phyloP scores from a whole-genome alignment of 2,797 vertebrate species.

The Simalia tracyae region DNA sequence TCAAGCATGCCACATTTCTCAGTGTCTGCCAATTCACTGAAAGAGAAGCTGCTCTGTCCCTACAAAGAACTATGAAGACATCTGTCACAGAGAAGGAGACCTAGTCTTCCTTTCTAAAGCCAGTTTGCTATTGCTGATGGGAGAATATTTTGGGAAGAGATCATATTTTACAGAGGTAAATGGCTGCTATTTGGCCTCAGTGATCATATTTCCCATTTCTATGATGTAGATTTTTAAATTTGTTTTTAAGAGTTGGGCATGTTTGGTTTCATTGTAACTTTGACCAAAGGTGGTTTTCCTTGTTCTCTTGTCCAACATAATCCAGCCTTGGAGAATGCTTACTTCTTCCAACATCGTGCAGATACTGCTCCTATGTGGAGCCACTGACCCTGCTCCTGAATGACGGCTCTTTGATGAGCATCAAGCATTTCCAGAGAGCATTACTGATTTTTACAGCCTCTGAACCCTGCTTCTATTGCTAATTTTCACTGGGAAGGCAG shows the following conservation, averaged over 20 bases:
- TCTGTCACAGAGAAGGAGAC: not conserved
- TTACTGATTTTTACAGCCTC: slow-evolving; percentile 61
- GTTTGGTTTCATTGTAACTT: not conserved
- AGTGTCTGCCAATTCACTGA: not conserved
- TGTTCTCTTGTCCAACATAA: not conserved
- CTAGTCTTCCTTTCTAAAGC: not conserved
- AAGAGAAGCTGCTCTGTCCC: not conserved
- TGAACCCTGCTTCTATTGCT: slow-evolving; percentile 47
- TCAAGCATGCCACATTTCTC: not conserved
- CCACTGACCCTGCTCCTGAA: slow-evolving; percentile 33
- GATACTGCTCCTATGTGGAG: not conserved
- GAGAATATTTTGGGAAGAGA: not conserved
- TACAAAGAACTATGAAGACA: not conserved
- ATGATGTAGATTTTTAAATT: no score
- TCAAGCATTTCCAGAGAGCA: slow-evolving; percentile 49
- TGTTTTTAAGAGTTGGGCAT: not conserved
- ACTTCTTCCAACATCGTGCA: not conserved
- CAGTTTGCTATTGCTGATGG: not conserved
- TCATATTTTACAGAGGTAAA: not conserved
- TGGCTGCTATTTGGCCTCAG: not conserved
- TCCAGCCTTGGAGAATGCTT: not conserved
- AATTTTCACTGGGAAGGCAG: slow-evolving; percentile 54
- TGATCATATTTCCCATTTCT: not conserved
- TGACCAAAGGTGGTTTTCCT: not conserved
- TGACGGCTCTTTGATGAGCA: slow-evolving; percentile 35